Evolutionary conservation across 2,888 invertebrate genomes (phyloP), one percentile per base, ranked within the genome.

Genomic region (Tenthredo notha): DNA sequence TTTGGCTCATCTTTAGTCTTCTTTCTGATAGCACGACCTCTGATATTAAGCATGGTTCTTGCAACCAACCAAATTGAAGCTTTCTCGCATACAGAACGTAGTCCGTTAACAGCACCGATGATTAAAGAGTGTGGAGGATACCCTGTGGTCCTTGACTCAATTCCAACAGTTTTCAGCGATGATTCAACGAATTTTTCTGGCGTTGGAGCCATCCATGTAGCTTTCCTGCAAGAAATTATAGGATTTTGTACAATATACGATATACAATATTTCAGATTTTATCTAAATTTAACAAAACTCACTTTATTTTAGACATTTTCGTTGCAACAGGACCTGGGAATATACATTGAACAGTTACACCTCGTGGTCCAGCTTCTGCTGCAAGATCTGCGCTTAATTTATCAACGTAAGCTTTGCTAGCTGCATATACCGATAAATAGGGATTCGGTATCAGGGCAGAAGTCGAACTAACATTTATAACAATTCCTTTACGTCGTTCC

Each of bases 321-420:
- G 98, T 98, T 33, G 98, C 97, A 0, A 99, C 98, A 89, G 97
- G 98, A 1, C 98, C 98, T 0, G 98, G 98, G 85, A 96, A 94
- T 0, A 98, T 94, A 91, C 97, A 96, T 94, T 98, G 98, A 6
- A 98, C 94, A 5, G 96, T 95, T 37, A 98, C 96, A 0, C 97
- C 97, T 67, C 95, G 94, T 61, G 95, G 95, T 25, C 94, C 94
- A 90, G 97, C 98, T 91, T 98, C 98, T 84, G 96, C 95, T 9
- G 96, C 95, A 40, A 98, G 93, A 89, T 98, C 97, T 80, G 95
- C 96, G 7, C 97, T 96, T 88, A 98, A 96, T 93, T 98, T 98
- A 84, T 96, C 96, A 15, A 98, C 96, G 94, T 96, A 98, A 2
- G 97, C 97, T 96, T 99, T 99, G 72, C 98, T 96, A 25, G 98